phyloP scores from a whole-genome alignment of 1,140 invertebrate species.

The Caenorhabditis briggsae region DNA sequence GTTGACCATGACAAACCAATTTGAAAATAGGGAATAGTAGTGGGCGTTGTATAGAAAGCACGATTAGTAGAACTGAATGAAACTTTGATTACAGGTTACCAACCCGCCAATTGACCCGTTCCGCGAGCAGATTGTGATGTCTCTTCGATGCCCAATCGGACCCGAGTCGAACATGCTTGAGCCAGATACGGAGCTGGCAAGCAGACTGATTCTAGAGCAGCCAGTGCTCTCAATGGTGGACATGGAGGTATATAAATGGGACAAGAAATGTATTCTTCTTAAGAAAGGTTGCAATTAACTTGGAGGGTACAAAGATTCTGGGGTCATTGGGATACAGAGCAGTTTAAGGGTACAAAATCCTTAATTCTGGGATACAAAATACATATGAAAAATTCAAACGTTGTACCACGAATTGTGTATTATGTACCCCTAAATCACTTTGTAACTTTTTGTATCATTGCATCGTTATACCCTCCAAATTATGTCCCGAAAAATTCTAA shows the following conservation, averaged over 20 bases:
- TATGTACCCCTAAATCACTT: too few species aligned
- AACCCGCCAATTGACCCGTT: constrained; percentile 99
- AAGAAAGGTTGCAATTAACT: too few species aligned
- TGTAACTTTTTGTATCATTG: too few species aligned
- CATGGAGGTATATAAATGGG: constrained; percentile 81
- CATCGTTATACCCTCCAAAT: too few species aligned
- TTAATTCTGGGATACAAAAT: too few species aligned
- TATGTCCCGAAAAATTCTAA: too few species aligned
- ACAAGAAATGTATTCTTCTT: too few species aligned
- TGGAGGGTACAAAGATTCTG: too few species aligned
- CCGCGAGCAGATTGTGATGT: constrained; percentile 98
- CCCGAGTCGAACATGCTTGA: constrained; percentile 94
- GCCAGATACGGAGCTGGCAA: constrained; percentile 89
- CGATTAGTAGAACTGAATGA: not conserved
- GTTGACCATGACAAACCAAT: constrained; percentile 9
- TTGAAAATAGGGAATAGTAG: not conserved
- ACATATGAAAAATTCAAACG: too few species aligned
- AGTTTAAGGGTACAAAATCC: too few species aligned
- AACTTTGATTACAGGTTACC: constrained; percentile 83
- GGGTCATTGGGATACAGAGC: too few species aligned
- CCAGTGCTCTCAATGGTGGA: constrained; percentile 93
- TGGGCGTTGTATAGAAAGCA: not conserved
- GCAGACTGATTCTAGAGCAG: constrained; percentile 91
- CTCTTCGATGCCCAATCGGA: constrained; percentile 83
- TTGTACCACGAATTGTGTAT: too few species aligned